Conservation (phyloP, 1,140 invertebrate genomes). For the Telenomus remus region DNA sequence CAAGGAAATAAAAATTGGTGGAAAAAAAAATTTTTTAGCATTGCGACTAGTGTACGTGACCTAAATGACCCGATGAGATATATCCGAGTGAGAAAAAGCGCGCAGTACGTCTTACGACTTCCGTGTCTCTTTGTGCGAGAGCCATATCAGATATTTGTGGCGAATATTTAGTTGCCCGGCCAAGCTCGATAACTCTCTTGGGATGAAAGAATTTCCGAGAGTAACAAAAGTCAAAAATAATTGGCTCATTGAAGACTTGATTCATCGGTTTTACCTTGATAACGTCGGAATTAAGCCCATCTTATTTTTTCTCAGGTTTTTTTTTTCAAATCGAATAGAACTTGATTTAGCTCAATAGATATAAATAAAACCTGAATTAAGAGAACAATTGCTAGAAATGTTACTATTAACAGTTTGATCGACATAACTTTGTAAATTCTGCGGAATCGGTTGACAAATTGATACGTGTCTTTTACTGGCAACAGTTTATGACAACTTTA, state of each 20-base stretch:
- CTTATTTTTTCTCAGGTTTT: conserved; percentile 2
- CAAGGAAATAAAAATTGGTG: background rate
- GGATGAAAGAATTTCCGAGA: conserved; percentile 44
- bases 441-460: too few species aligned
- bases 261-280: conserved; percentile 44
- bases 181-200: conserved; percentile 35
- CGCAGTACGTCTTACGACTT: conserved; percentile 54
- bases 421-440: too few species aligned
- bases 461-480: too few species aligned
- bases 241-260: conserved; percentile 48
- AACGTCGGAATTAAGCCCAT: conserved; percentile 31
- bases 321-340: background rate
- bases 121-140: conserved; percentile 46
- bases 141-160: conserved; percentile 55
- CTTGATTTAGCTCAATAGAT: background rate
- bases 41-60: too few species aligned
- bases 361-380: background rate
- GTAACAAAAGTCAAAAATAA: conserved; percentile 44
- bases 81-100: conserved; percentile 18
- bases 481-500: too few species aligned
- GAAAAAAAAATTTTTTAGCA: too few species aligned
- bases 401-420: too few species aligned
- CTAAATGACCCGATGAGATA: too few species aligned
- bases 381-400: too few species aligned
- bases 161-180: conserved; percentile 47